Evolutionary conservation across 2,113 vertebrate genomes (phyloP).

Genomic region (Pteronura brasiliensis): DNA sequence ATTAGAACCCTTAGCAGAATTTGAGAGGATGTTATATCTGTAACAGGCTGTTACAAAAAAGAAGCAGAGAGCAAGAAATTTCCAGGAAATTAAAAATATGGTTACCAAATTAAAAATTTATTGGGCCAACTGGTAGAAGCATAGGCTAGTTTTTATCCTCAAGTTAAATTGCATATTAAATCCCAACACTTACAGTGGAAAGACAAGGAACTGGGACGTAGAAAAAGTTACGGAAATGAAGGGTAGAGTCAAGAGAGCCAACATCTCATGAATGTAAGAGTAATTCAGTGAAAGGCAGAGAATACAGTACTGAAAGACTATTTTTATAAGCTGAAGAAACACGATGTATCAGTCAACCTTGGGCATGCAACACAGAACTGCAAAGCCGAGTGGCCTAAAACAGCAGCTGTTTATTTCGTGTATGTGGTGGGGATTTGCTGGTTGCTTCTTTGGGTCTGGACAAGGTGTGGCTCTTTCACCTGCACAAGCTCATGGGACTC

Average conservation of each 20-base stretch:
- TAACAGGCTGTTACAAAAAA: not conserved
- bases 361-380: not conserved
- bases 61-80: not conserved
- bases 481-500: not conserved
- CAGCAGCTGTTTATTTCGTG: not conserved
- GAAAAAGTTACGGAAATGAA: not conserved
- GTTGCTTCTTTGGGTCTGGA: not conserved
- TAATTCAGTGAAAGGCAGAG: not conserved
- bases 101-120: not conserved
- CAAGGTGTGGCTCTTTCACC: not conserved
- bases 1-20: not conserved
- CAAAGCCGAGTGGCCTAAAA: not conserved
- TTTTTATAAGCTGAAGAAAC: not conserved
- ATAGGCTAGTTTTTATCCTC: not conserved
- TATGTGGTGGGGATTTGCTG: not conserved
- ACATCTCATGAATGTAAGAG: not conserved
- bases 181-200: not conserved
- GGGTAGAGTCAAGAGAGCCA: not conserved
- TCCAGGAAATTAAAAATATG: conserved; percentile 39
- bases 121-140: not conserved
- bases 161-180: conserved; percentile 6
- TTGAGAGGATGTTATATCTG: not conserved
- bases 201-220: not conserved
- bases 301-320: not conserved
- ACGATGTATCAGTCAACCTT: not conserved